Percentiles rank a stretch among this genome's conserved stretches.
Conservation (phyloP, 2,797 vertebrate genomes). For the Anguilla marmorata region DNA sequence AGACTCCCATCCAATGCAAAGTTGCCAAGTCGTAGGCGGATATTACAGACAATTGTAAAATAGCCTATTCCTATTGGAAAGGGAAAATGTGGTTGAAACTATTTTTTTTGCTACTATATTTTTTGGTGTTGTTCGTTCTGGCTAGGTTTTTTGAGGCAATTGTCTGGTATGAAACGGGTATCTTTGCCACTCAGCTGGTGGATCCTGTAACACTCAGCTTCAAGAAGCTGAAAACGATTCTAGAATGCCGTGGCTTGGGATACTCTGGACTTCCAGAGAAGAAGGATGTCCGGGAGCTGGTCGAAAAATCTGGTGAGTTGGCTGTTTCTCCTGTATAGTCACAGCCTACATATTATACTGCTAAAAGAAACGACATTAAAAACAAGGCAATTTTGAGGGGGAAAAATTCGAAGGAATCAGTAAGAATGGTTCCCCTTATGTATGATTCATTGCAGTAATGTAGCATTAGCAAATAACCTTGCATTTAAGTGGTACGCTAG, state of each 20-base stretch:
- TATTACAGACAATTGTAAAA: constrained; percentile 4
- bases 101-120: constrained; percentile 90
- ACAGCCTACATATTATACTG: background rate
- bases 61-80: background rate
- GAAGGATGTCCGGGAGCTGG: constrained; percentile 88
- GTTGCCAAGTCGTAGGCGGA: constrained; percentile 19
- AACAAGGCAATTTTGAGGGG: background rate
- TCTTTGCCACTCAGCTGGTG: constrained; percentile 91
- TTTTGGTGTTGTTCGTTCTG: constrained; percentile 85
- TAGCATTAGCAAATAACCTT: constrained; percentile 2
- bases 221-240: constrained; percentile 87
- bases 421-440: background rate
- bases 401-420: background rate
- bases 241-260: constrained; percentile 89
- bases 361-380: background rate
- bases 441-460: background rate
- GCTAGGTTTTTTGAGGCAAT: constrained; percentile 91
- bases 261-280: constrained; percentile 87
- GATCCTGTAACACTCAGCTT: constrained; percentile 92
- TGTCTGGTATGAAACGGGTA: constrained; percentile 93
- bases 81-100: constrained; percentile 91
- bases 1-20: constrained; percentile 22
- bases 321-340: background rate
- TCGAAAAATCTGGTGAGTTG: constrained; percentile 87
- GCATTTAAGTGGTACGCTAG: background rate